Percentiles rank a stretch among this genome's conserved stretches.
These are phyloP conservation scores for Cephonodes hylas DNA, from an alignment of 2,888 invertebrate genomes.

Conservation along the genomic window DNA sequence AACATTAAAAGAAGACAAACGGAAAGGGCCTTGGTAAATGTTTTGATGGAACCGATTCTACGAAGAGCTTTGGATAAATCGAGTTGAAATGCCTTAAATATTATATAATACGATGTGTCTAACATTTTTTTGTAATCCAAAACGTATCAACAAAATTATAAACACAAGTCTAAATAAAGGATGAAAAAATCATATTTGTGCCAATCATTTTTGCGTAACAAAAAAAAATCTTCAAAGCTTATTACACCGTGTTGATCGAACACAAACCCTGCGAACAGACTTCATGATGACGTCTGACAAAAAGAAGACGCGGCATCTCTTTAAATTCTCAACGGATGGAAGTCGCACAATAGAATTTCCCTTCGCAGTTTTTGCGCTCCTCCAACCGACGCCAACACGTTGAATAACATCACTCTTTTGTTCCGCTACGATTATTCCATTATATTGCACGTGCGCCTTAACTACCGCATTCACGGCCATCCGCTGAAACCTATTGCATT, in stretches of 20 bases:
- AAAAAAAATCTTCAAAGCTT: too few relatives aligned
- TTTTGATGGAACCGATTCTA: background rate
- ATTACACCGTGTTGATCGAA: too few relatives aligned
- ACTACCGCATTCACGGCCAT: background rate
- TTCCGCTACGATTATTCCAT: conserved; percentile 21
- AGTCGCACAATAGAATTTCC: conserved; percentile 1
- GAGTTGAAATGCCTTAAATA: too few relatives aligned
- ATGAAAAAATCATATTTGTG: too few relatives aligned
- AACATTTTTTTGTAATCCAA: too few relatives aligned
- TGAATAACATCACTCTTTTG: conserved; percentile 20
- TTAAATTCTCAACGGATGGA: background rate
- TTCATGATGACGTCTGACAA: background rate
- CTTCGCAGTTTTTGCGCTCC: background rate
- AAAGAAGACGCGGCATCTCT: background rate
- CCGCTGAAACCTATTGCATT: background rate
- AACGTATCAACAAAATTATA: too few relatives aligned
- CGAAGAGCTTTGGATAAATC: too few relatives aligned
- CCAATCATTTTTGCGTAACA: too few relatives aligned
- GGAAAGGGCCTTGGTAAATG: background rate
- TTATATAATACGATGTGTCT: too few relatives aligned
- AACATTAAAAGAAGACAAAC: conserved; percentile 3
- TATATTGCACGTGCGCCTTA: conserved; percentile 10
- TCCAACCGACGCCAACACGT: background rate
- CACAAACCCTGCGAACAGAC: background rate
- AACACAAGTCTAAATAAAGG: too few relatives aligned